Evolutionary conservation across 2,113 vertebrate species (phyloP), one percentile per base, ranked within the genome.

Genomic region (Haemorhous mexicanus): DNA sequence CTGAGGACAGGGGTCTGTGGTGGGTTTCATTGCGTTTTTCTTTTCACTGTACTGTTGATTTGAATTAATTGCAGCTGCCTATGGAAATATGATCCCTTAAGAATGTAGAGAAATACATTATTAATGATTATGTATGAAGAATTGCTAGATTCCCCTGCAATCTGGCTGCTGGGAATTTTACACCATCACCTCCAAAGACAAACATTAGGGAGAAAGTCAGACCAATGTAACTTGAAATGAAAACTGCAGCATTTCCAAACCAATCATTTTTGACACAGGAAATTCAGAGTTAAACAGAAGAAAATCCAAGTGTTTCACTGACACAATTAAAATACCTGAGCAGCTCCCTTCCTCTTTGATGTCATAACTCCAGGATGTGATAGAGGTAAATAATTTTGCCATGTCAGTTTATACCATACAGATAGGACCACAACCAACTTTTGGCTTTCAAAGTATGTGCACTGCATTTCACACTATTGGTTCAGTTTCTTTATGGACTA

Each of bases 61-160:
- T 86, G 90, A 92, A 90, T 88, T 88, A 90, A 68, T 68, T 88
- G 55, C 28, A 75, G 53, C 33, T 74, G 50, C 44, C 59, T 80
- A 61, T 81, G 92, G 92, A 94, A 92, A 94, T 61, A 59, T 2
- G 30, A 85, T 74, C 75, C 64, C 72, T 47, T 81, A 62, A 93
- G 85, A 75, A 93, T 16, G 39, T 4, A 81, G 47, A 68, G 27
- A 78, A 90, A 94, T 93, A 77, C 39, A 90, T 94, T 94, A 88
- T 67, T 95, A 56, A 89, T 92, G 84, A 78, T 24, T 59, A 79
- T 23, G 23, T 58, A 76, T 49, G 67, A 85, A 52, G 20, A 50
- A 78, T 16, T 77, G 55, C 41, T 72, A 70, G 72, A 68, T 88
- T 81, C 35, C 41, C 58, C 22, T 68, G 24, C 39, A n/a, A 7